Evolutionary conservation across 2,888 invertebrate genomes (phyloP), one percentile per base, ranked within the genome.

Genomic region (Odontothrips loti): DNA sequence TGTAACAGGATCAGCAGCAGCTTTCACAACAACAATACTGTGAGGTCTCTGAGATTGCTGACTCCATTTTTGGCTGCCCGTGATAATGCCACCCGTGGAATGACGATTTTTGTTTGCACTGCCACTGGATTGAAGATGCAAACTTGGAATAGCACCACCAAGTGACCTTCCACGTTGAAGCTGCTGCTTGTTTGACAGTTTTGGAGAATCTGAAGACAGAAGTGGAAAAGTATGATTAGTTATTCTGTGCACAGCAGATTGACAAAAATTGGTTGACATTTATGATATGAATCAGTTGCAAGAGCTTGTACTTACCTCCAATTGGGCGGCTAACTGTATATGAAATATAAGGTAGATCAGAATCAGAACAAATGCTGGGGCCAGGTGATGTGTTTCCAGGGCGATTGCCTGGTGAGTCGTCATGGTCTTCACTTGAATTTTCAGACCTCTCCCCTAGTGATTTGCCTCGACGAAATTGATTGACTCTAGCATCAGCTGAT

Each of bases 311-410:
- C 83, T 85, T 86, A 93, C 94, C 94, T 85, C 96, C 96, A 81
- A 96, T 96, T 15, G 96, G 96, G 82, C 95, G 89, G 86, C 95
- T 96, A 0, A 94, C 94, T 0, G 96, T 96, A 84, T 97, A 96
- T 0, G 96, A 96, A 85, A 96, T 95, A 87, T 96, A 96, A 0
- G 96, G 96, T 81, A 96, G 88, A 86, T 96, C 96, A 0, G 95
- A 94, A 86, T 96, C 95, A 0, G 95, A 95, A 86, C 96, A 96
- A 15, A 96, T 93, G 85, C 96, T 96, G 0, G 95, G 93, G 0
- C 96, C 95, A 0, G 96, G 96, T 0, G 96, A 96, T 9, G 92
- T 93, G 83, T 93, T 93, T 6, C 93, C 92, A 2, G 80, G 80
- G 20, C 81, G 81, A 2, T 84, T 84, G 15, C 84, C 82, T 12